Percentiles rank a stretch among this genome's conserved stretches.
phyloP scores from a whole-genome alignment of 1,140 invertebrate species.

The Zaprionus inermis region DNA sequence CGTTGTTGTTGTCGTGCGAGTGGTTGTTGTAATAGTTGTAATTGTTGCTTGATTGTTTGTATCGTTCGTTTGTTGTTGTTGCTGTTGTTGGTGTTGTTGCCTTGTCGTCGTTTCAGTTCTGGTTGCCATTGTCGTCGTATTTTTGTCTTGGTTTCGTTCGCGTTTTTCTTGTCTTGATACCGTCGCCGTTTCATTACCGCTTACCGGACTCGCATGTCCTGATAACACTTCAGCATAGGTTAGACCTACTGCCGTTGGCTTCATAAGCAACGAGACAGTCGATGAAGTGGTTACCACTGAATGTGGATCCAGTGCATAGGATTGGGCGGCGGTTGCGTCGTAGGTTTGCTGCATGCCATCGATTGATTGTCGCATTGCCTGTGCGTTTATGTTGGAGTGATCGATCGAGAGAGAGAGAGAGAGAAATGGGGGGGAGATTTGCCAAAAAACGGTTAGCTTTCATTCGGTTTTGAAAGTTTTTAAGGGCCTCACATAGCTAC shows the following conservation, averaged over 20 bases:
- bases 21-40: slow-evolving; percentile 49
- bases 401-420: slow-evolving; percentile 72
- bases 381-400: slow-evolving; percentile 84
- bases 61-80: slow-evolving; percentile 7
- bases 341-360: slow-evolving; percentile 88
- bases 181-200: slow-evolving; percentile 65
- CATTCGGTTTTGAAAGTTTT: slow-evolving; percentile 60
- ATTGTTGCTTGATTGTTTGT: slow-evolving; percentile 28
- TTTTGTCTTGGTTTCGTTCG: slow-evolving; percentile 30
- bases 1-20: slow-evolving; percentile 56
- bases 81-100: slow-evolving; percentile 32
- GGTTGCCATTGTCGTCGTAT: slow-evolving; percentile 18
- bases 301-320: slow-evolving; percentile 90
- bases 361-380: slow-evolving; percentile 88
- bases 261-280: slow-evolving; percentile 80
- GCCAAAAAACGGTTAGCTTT: slow-evolving; percentile 83
- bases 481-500: slow-evolving; percentile 51
- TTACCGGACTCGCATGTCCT: slow-evolving; percentile 83
- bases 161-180: slow-evolving; percentile 51
- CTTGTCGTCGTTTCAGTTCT: slow-evolving; percentile 18
- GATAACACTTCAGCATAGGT: slow-evolving; percentile 85
- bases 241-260: slow-evolving; percentile 84
- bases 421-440: slow-evolving; percentile 82
- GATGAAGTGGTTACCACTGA: slow-evolving; percentile 85
- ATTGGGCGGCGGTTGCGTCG: slow-evolving; percentile 88